These are phyloP conservation scores for Eufriesea mexicana DNA, from an alignment of 1,140 invertebrate genomes.

Conservation along the genomic window DNA sequence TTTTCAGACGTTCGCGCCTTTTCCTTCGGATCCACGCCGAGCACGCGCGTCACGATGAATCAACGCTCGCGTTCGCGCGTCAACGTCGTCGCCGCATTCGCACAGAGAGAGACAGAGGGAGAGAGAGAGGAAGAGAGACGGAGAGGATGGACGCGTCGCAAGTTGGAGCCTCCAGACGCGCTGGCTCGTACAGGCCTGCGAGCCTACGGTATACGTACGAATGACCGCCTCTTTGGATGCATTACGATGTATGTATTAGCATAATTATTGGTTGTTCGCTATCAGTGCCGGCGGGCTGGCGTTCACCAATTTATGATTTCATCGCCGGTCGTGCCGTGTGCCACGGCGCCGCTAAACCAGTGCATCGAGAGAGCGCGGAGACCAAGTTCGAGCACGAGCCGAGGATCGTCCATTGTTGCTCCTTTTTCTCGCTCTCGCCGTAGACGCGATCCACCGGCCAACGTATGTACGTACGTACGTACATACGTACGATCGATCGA, in stretches of 20 bases:
- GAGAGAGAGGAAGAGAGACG: too few species aligned
- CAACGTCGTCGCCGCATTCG: background rate
- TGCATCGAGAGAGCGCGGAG: conserved; percentile 38
- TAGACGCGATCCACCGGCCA: background rate
- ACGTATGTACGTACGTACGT: background rate
- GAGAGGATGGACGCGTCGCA: conserved; percentile 32
- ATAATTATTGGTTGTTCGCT: conserved; percentile 80
- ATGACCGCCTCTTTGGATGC: conserved; percentile 74
- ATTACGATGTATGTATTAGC: conserved; percentile 79
- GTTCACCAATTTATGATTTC: conserved; percentile 81
- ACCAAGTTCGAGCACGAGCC: conserved; percentile 55
- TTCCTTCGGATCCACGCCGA: background rate
- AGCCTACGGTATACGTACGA: conserved; percentile 61
- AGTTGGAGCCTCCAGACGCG: background rate
- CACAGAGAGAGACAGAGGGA: too few species aligned
- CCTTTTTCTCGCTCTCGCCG: conserved; percentile 13
- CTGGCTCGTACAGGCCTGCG: conserved; percentile 6
- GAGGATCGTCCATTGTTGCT: conserved; percentile 52
- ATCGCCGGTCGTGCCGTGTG: conserved; percentile 74
- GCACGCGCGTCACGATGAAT: conserved; percentile 23
- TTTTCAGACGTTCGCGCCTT: conserved; percentile 2
- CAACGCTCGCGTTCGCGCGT: conserved; percentile 21
- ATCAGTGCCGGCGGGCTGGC: conserved; percentile 78
- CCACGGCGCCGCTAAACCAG: conserved; percentile 51
- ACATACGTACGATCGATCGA: too few species aligned